phyloP scores from a whole-genome alignment of 2,888 invertebrate species.

The Trichogramma evanescens region DNA sequence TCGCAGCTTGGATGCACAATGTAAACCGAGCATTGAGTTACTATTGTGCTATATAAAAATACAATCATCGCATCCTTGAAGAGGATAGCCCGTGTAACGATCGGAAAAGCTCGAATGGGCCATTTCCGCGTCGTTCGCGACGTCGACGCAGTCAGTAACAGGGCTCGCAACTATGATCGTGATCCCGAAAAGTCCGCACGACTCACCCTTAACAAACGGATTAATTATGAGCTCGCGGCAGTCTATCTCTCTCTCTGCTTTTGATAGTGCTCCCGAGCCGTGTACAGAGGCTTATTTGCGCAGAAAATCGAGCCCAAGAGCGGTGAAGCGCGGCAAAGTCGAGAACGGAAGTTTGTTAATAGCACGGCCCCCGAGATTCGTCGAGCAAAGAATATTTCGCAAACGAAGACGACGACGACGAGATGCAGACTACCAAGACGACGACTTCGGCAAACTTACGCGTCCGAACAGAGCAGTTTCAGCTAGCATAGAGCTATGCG shows the following conservation, averaged over 20 bases:
- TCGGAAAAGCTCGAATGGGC: too few relatives aligned
- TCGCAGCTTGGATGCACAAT: too few relatives aligned
- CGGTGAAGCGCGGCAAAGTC: background rate
- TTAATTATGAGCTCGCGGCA: too few relatives aligned
- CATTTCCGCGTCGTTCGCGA: too few relatives aligned
- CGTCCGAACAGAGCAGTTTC: conserved; percentile 7
- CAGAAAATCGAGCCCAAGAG: conserved; percentile 13
- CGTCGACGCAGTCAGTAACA: too few relatives aligned
- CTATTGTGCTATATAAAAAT: too few relatives aligned
- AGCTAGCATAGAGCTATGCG: background rate
- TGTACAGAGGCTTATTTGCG: conserved; percentile 2
- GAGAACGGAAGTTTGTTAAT: conserved; percentile 15
- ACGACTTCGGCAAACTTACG: conserved; percentile 11
- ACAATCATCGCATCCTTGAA: too few relatives aligned
- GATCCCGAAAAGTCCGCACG: too few relatives aligned
- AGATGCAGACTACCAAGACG: background rate
- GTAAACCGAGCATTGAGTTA: too few relatives aligned
- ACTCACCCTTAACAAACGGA: too few relatives aligned
- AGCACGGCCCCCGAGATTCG: conserved; percentile 7
- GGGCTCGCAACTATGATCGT: too few relatives aligned
- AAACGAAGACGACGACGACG: conserved; percentile 12
- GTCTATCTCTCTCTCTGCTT: background rate
- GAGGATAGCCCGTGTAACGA: too few relatives aligned
- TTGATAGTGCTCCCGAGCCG: background rate
- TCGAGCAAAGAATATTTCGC: conserved; percentile 19